Conservation (phyloP, 2,113 vertebrate genomes). For the Naja naja region DNA sequence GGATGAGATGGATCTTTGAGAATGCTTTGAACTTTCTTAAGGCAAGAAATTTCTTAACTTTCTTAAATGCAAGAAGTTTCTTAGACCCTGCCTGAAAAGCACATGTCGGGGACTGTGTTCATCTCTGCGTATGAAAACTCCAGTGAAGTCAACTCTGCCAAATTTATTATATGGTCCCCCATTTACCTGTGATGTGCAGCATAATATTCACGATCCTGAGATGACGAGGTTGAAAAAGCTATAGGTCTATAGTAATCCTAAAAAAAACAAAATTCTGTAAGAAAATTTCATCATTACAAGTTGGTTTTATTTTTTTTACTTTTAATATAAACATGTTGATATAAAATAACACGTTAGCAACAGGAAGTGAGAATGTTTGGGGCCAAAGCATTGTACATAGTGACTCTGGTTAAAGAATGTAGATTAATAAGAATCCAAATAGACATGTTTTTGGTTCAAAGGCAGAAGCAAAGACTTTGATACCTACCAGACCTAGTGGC, state of each 20-base stretch:
- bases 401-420: neutral
- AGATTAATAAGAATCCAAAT: neutral
- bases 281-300: neutral
- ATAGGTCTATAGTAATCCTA: constrained; percentile 8
- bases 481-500: neutral
- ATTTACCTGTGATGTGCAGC: constrained; percentile 36
- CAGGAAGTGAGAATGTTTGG: neutral
- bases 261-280: constrained; percentile 1
- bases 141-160: neutral
- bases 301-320: neutral
- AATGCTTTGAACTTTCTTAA: no score
- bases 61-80: neutral
- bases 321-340: neutral
- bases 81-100: neutral
- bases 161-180: neutral
- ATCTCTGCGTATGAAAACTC: neutral
- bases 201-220: neutral
- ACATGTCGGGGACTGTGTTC: neutral
- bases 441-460: neutral
- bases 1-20: no score
- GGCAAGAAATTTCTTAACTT: no score
- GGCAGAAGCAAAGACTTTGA: neutral
- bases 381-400: neutral
- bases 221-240: accelerated
- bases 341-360: neutral